Evolutionary conservation across 1,140 invertebrate species (phyloP).

Genomic region (Dinoponera quadriceps): DNA sequence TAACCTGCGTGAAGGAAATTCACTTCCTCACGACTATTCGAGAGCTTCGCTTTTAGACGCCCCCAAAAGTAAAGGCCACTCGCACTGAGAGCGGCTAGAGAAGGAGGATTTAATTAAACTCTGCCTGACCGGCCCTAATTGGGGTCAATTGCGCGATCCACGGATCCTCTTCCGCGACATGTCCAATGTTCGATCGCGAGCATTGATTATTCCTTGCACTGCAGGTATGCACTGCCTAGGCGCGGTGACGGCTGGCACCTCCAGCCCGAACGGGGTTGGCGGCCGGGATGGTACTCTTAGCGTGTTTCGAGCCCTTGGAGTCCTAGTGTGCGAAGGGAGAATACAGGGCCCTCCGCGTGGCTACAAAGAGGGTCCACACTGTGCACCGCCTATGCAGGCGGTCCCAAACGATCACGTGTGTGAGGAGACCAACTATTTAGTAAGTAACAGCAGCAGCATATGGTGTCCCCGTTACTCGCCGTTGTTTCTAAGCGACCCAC

Average conservation of each 20-base stretch:
- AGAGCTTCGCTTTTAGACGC: not conserved
- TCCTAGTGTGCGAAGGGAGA: slow-evolving; percentile 89
- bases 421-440: slow-evolving; percentile 86
- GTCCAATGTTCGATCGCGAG: not conserved
- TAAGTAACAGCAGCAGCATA: slow-evolving; percentile 77
- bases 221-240: slow-evolving; percentile 85
- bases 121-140: not conserved
- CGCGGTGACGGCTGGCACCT: slow-evolving; percentile 79
- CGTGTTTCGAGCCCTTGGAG: slow-evolving; percentile 89
- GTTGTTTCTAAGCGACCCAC: slow-evolving; percentile 54
- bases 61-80: not conserved
- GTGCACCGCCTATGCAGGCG: slow-evolving; percentile 85
- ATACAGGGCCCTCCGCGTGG: slow-evolving; percentile 89
- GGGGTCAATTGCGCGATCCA: not conserved
- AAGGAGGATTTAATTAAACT: slow-evolving; percentile 27
- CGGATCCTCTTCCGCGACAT: not conserved
- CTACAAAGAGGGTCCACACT: slow-evolving; percentile 91
- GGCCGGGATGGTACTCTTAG: slow-evolving; percentile 86
- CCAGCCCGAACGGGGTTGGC: slow-evolving; percentile 79
- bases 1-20: too few species aligned
- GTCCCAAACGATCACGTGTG: slow-evolving; percentile 85
- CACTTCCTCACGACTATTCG: not conserved
- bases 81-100: not conserved
- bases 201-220: slow-evolving; percentile 29
- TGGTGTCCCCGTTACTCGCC: slow-evolving; percentile 37